Conservation (phyloP, 2,888 invertebrate species). For the Julus scandinavius region DNA sequence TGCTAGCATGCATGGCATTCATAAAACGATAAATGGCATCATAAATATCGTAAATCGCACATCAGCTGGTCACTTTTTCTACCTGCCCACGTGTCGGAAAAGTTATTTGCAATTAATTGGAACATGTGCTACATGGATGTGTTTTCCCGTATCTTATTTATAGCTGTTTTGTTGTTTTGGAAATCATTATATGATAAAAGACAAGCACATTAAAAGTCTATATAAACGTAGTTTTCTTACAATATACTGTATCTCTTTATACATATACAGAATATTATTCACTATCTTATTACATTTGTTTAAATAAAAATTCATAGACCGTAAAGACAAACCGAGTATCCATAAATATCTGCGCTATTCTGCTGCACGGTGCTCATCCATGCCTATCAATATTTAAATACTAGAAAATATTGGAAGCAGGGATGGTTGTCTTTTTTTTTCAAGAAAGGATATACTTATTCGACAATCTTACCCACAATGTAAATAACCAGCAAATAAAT, state of each 20-base stretch:
- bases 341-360: background rate
- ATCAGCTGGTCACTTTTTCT: too few species aligned
- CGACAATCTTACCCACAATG: background rate
- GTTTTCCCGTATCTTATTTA: too few species aligned
- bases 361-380: background rate
- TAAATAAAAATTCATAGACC: background rate
- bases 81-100: too few species aligned
- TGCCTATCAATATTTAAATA: background rate
- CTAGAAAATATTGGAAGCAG: background rate
- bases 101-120: too few species aligned
- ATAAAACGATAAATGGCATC: too few species aligned
- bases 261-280: background rate
- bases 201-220: too few species aligned
- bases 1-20: too few species aligned
- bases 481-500: background rate
- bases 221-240: background rate
- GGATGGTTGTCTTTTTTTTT: background rate
- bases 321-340: background rate
- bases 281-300: background rate
- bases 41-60: too few species aligned
- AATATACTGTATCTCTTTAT: background rate
- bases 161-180: too few species aligned
- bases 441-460: background rate
- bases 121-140: too few species aligned
- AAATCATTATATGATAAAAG: too few species aligned